Evolutionary conservation across 1,140 invertebrate species (phyloP).

Genomic region (Triops cancriformis): DNA sequence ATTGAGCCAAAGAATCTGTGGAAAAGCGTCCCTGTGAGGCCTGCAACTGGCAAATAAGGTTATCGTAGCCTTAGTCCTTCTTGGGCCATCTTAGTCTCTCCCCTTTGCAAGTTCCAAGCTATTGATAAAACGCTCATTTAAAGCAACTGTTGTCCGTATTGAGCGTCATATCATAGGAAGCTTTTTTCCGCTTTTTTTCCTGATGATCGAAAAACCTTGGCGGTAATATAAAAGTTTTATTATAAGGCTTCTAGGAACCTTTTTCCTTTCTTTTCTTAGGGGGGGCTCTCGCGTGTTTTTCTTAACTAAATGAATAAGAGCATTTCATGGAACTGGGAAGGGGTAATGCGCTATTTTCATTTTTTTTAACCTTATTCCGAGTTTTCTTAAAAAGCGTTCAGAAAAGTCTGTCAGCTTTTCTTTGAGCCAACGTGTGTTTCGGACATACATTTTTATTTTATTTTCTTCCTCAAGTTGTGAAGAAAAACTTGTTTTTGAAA

Average conservation of each 20-base stretch:
- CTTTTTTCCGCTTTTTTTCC: neutral
- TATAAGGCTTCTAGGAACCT: neutral
- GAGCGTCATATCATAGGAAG: neutral
- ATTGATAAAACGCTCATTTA: conserved; percentile 6
- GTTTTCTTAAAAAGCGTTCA: neutral
- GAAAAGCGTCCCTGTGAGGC: neutral
- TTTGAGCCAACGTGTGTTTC: neutral
- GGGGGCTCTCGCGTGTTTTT: neutral
- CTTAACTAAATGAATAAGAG: neutral
- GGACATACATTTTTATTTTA: neutral
- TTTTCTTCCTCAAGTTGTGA: too few species aligned
- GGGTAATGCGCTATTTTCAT: neutral
- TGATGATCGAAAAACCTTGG: neutral
- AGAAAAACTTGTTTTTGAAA: neutral
- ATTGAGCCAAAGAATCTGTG: neutral
- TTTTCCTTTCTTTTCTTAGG: neutral
- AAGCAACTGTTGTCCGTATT: neutral
- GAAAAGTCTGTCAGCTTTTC: neutral
- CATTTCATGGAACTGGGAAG: neutral
- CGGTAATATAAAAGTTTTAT: neutral
- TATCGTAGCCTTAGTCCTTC: neutral
- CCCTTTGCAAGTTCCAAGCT: neutral
- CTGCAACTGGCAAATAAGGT: neutral
- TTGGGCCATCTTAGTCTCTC: too few species aligned
- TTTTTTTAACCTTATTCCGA: neutral